A percentile compares a stretch with the other conserved stretches of the same genome.
These are phyloP conservation scores for Galaxias olidus DNA, from an alignment of 2,797 vertebrate genomes.

Conservation along the genomic window DNA sequence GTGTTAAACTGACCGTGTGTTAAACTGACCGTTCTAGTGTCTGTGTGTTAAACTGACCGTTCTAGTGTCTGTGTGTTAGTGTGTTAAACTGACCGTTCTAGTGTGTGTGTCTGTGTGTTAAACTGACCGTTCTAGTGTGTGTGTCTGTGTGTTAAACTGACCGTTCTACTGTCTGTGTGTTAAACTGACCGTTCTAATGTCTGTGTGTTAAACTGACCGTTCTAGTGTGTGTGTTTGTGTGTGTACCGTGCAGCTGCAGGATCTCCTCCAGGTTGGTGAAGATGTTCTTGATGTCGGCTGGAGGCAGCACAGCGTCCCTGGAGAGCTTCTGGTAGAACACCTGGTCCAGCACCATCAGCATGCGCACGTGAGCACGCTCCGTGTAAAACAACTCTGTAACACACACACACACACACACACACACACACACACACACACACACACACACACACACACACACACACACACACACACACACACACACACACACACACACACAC, in stretches of 20 bases:
- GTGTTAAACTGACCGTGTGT: neutral
- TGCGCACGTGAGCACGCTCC: conserved; percentile 89
- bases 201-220: neutral
- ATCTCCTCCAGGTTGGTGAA: conserved; percentile 93
- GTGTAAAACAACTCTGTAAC: conserved; percentile 94
- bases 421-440: conserved; percentile 2
- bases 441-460: neutral
- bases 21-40: neutral
- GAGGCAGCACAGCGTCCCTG: conserved; percentile 84
- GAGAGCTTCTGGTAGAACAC: conserved; percentile 90
- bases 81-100: neutral
- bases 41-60: no score
- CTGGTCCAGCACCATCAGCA: conserved; percentile 86
- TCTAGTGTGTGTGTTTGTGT: neutral
- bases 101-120: neutral
- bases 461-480: no score
- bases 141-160: neutral
- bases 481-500: neutral
- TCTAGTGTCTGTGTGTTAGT: neutral
- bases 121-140: neutral
- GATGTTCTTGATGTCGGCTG: conserved; percentile 86
- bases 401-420: no score
- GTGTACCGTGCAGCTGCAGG: conserved; percentile 86
- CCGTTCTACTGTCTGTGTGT: neutral
- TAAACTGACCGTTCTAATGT: neutral